phyloP scores from a whole-genome alignment of 2,888 invertebrate genomes.

The Chaitophorus viminalis region DNA sequence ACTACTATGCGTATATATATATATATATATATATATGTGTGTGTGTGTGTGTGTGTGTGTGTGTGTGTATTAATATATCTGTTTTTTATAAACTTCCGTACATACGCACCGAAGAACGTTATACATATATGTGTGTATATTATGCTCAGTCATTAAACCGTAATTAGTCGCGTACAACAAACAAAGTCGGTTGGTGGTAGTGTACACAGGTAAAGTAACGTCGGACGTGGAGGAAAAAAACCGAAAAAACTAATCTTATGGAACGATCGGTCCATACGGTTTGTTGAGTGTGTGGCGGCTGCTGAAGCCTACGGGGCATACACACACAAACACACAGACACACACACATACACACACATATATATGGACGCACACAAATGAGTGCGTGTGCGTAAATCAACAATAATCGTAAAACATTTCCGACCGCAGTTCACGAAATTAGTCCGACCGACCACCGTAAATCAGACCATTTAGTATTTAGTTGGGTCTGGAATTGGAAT shows the following conservation, averaged over 20 bases:
- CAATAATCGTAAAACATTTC: slow-evolving; percentile 39
- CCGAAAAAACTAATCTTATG: slow-evolving; percentile 28
- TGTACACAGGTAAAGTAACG: slow-evolving; percentile 23
- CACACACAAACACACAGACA: too few relatives aligned
- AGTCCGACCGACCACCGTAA: slow-evolving; percentile 24
- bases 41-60: too few relatives aligned
- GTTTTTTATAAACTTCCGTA: neutral
- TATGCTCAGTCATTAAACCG: slow-evolving; percentile 39
- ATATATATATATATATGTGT: too few relatives aligned
- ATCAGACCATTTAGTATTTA: slow-evolving; percentile 42
- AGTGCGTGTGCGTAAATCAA: neutral
- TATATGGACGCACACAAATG: neutral
- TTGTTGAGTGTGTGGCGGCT: slow-evolving; percentile 6
- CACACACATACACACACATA: too few relatives aligned
- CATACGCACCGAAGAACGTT: neutral
- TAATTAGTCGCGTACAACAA: slow-evolving; percentile 42
- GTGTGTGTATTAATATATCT: neutral
- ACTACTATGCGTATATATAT: neutral
- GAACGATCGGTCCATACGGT: slow-evolving; percentile 42
- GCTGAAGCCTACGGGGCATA: slow-evolving; percentile 3
- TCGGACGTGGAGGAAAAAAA: slow-evolving; percentile 4
- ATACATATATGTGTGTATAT: neutral
- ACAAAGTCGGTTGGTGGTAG: neutral
- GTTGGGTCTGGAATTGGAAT: neutral
- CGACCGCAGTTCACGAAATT: slow-evolving; percentile 41